phyloP scores from a whole-genome alignment of 2,797 vertebrate genomes.

The Coreius guichenoti region DNA sequence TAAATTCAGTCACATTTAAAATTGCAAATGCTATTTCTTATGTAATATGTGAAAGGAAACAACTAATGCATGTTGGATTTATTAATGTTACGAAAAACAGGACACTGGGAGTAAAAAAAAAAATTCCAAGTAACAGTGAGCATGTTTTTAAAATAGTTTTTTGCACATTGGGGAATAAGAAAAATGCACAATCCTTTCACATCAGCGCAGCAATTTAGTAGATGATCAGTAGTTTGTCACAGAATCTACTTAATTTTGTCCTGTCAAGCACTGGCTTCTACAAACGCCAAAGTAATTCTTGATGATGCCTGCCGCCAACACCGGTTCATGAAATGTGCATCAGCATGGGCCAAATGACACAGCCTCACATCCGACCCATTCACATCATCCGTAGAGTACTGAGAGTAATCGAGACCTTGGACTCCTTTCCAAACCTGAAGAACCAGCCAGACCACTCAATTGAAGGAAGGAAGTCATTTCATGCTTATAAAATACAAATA shows the following conservation, averaged over 20 bases:
- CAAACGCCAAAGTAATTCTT: constrained; percentile 18
- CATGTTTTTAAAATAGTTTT: background rate
- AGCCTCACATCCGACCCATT: constrained; percentile 65
- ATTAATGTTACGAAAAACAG: no score
- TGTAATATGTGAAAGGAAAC: background rate
- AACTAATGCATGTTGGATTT: background rate
- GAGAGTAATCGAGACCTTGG: constrained; percentile 64
- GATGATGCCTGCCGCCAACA: background rate
- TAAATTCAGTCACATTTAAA: background rate
- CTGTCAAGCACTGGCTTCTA: background rate
- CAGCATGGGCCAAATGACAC: constrained; percentile 70
- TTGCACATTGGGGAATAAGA: background rate
- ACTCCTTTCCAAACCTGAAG: constrained; percentile 43
- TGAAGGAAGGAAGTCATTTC: constrained; percentile 54
- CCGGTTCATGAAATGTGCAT: background rate
- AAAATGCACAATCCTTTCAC: background rate
- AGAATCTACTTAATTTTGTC: background rate
- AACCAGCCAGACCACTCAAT: constrained; percentile 60
- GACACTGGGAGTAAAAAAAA: background rate
- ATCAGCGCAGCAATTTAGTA: background rate
- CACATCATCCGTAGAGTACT: constrained; percentile 55
- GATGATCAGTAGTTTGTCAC: background rate
- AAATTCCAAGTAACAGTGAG: background rate
- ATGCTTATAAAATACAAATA: constrained; percentile 23
- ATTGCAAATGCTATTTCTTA: background rate